Base-by-base conservation (phyloP, 1,140 invertebrate species). In the Brachionus plicatilis region DNA sequence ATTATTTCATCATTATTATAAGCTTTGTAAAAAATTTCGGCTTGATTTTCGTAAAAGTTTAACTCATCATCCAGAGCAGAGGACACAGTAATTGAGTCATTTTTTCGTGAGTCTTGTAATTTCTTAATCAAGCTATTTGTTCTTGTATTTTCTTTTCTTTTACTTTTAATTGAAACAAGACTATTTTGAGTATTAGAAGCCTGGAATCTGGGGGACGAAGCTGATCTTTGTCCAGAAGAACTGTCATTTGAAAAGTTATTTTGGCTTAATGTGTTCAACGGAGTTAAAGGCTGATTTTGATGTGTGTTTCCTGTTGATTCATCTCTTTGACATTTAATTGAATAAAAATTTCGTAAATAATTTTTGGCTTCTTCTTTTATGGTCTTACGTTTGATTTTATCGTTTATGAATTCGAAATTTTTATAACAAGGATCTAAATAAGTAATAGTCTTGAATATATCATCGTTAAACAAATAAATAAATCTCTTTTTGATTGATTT, bases 351-450 rank as follows among this genome's bases (percentile, higher is more conserved):
- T 20, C 43, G 24, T 47, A 47, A 24, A 20, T 47, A 72, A 43
- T 43, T 72, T 37, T 43, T 72, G n/a, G n/a, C 24, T 17, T 14
- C 68, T n/a, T 12, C 68, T 41, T 41, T 72, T 37, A 72, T 12
- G 24, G 17, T 41, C 8, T 33, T 17, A 43, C 68, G 68, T 72
- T 72, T 41, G n/a, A 43, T 72, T 41, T n/a, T 1, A 72, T 72
- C 68, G 29, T 72, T 72, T 72, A 72, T 43, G 41, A 72, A 72
- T 29, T 68, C 65, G 29, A 68, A 68, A n/a, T 72, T 72, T 43
- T 72, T 43, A 72, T 72, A 72, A 43, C 9, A 41, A n/a, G 29
- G 68, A 9, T 75, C 70, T 47, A 75, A 75, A 75, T 75, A 75
- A 75, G 70, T 45, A 47, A 75, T 47, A 17, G 70, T 37, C 45